Evolutionary conservation across 1,140 invertebrate genomes (phyloP).

Genomic region (Meloidogyne floridensis): DNA sequence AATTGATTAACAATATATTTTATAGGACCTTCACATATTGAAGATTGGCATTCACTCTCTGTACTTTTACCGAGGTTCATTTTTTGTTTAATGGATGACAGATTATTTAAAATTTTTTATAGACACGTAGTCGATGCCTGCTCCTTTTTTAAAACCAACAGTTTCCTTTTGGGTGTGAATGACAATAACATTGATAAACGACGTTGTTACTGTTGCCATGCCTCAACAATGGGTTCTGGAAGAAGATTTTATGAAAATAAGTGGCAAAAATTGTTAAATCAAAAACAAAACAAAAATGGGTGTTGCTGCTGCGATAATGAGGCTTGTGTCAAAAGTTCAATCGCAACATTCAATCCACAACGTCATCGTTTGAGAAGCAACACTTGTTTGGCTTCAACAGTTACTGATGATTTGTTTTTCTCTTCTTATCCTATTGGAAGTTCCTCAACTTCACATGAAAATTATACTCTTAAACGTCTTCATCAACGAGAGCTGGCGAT

Average conservation of each 20-base stretch:
- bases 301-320: slow-evolving; percentile 55
- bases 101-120: slow-evolving; percentile 26
- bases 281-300: not conserved
- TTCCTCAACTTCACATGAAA: not conserved
- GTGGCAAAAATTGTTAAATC: not conserved
- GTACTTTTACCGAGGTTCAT: slow-evolving; percentile 62
- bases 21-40: slow-evolving; percentile 58
- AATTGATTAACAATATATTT: not conserved
- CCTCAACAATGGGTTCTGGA: slow-evolving; percentile 7
- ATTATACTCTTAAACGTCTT: slow-evolving; percentile 28
- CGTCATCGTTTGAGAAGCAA: not conserved
- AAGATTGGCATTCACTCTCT: slow-evolving; percentile 62
- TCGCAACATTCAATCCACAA: slow-evolving; percentile 30
- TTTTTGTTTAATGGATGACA: not conserved
- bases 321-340: slow-evolving; percentile 12
- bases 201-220: not conserved
- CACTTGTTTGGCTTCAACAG: not conserved
- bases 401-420: not conserved
- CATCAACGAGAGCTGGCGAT: slow-evolving; percentile 46
- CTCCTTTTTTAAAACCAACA: slow-evolving; percentile 64
- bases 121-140: slow-evolving; percentile 65
- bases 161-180: slow-evolving; percentile 46
- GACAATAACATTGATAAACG: slow-evolving; percentile 48
- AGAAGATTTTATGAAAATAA: slow-evolving; percentile 4
- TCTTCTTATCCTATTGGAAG: not conserved